These are phyloP conservation scores for Listronotus bonariensis DNA, from an alignment of 1,140 invertebrate species.

Conservation along the genomic window DNA sequence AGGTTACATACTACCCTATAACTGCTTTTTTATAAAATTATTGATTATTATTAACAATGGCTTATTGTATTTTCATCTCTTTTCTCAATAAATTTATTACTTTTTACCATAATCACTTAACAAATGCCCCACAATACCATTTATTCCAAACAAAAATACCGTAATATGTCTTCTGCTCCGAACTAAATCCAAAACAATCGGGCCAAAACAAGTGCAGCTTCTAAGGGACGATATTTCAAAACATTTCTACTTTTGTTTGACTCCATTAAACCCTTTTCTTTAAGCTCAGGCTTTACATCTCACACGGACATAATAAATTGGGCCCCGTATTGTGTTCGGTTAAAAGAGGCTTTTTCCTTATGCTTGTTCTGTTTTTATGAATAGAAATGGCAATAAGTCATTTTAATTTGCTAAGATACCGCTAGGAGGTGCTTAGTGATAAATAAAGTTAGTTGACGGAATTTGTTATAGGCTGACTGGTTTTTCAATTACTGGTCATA, in stretches of 20 bases:
- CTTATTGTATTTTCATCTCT: neutral
- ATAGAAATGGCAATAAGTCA: slow-evolving; percentile 22
- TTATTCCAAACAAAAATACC: slow-evolving; percentile 27
- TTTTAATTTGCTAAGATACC: slow-evolving; percentile 12
- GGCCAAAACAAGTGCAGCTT: slow-evolving; percentile 35
- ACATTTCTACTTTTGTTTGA: slow-evolving; percentile 38
- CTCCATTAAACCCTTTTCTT: slow-evolving; percentile 39
- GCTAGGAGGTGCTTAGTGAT: too few species aligned
- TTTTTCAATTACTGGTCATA: neutral
- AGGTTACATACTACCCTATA: too few species aligned
- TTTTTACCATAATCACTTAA: slow-evolving; percentile 12
- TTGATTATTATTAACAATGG: too few species aligned
- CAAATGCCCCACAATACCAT: slow-evolving; percentile 27
- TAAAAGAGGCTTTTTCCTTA: slow-evolving; percentile 36
- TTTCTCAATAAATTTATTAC: slow-evolving; percentile 4
- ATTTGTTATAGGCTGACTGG: too few species aligned
- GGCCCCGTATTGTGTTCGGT: slow-evolving; percentile 25
- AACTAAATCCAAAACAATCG: slow-evolving; percentile 35
- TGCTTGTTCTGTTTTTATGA: slow-evolving; percentile 24
- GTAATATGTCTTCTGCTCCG: slow-evolving; percentile 33
- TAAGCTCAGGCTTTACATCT: slow-evolving; percentile 35
- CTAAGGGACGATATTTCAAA: slow-evolving; percentile 35
- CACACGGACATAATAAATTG: slow-evolving; percentile 38
- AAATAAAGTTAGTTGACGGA: too few species aligned
- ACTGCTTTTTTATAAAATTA: too few species aligned